These are phyloP conservation scores for Paraescarpia echinospica DNA, from an alignment of 1,140 invertebrate genomes.

Conservation along the genomic window DNA sequence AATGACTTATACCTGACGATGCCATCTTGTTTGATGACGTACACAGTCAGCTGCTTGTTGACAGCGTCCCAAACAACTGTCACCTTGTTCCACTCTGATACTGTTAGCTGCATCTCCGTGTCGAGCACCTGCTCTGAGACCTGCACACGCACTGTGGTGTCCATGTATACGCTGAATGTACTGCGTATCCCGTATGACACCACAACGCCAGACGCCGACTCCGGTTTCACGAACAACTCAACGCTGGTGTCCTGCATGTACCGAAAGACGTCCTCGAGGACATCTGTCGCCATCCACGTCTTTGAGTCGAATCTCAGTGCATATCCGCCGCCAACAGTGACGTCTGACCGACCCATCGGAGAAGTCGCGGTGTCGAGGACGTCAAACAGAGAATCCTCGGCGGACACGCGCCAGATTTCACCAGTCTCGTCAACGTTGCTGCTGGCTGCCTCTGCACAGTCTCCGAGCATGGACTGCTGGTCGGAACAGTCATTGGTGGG, in stretches of 20 bases:
- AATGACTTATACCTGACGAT: constrained; percentile 8
- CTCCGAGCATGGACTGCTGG: not conserved
- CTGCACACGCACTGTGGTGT: not conserved
- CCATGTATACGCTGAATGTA: not conserved
- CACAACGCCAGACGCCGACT: not conserved
- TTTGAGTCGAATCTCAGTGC: not conserved
- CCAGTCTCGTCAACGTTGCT: not conserved
- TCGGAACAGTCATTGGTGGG: not conserved
- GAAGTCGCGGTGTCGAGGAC: not conserved
- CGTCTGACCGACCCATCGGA: not conserved
- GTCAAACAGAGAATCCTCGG: not conserved
- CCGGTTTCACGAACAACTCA: not conserved
- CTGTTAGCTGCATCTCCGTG: not conserved
- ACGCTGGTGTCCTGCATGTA: not conserved
- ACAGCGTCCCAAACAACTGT: constrained; percentile 9
- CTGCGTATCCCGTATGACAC: not conserved
- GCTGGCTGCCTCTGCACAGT: not conserved
- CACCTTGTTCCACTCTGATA: not conserved
- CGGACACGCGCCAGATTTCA: not conserved
- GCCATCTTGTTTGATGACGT: not conserved
- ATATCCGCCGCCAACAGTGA: not conserved
- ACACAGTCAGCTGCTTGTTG: constrained; percentile 13
- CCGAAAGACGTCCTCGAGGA: not conserved
- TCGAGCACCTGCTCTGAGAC: not conserved
- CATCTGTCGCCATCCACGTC: not conserved